These are phyloP conservation scores for Siderastrea siderea DNA, from an alignment of 92 coral and sea anemone species.

Conservation along the genomic window DNA sequence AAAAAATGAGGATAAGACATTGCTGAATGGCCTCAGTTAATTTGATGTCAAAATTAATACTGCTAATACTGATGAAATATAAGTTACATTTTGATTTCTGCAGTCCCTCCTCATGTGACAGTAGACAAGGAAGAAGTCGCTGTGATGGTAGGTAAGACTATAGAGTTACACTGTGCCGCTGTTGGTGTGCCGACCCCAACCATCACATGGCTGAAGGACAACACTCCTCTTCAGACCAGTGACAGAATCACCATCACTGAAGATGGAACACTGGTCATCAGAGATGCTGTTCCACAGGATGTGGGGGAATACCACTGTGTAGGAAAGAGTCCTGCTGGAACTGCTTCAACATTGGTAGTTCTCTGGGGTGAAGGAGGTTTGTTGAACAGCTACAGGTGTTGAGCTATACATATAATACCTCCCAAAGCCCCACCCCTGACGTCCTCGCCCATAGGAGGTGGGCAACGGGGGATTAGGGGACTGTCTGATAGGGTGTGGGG, in stretches of 20 bases:
- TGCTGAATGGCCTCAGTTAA: no score
- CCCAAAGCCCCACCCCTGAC: no score
- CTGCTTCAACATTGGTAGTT: constrained; percentile 48
- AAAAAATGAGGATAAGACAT: no score
- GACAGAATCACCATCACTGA: constrained; percentile 63
- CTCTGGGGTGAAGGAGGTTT: constrained; percentile 62
- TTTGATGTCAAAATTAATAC: no score
- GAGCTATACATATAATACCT: no score
- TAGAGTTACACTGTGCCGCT: constrained; percentile 73
- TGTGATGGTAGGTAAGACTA: constrained; percentile 55
- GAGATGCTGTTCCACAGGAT: constrained; percentile 77
- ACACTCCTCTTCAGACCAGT: constrained; percentile 30
- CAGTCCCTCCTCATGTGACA: constrained; percentile 86
- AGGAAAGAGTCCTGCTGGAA: constrained; percentile 81
- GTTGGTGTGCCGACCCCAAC: constrained; percentile 86
- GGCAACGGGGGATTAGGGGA: no score
- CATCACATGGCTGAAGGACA: constrained; percentile 76
- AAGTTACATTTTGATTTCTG: not conserved
- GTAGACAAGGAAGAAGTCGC: constrained; percentile 74
- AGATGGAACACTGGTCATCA: constrained; percentile 70
- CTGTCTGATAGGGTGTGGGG: no score
- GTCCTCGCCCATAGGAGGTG: no score
- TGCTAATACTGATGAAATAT: no score
- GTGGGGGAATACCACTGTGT: constrained; percentile 81
- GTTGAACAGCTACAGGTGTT: not conserved